Base-by-base conservation (phyloP, 30 jellyfish, hydroid and myxozoan species). In the Nemopilema nomurai region DNA sequence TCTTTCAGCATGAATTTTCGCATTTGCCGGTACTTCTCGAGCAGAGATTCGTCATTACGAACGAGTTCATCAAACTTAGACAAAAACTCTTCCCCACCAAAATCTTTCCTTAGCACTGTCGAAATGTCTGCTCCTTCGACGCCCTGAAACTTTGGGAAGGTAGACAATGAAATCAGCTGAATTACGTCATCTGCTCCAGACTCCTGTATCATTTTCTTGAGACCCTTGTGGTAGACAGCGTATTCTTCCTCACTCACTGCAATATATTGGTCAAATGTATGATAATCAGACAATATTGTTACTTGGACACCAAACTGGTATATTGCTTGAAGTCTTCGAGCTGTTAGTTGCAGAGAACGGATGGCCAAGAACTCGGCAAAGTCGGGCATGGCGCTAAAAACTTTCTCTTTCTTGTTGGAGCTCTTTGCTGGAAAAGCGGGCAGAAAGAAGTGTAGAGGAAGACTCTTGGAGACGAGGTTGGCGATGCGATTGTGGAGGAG, bases 341-440 rank as follows among this genome's bases (percentile, higher is more conserved):
- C 85, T 8, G 93, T 84, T 1, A 68, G 32, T 1, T 72, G 28
- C 63, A 84, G 82, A 0, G 63, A 4, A 1, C 83, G 77, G n/a
- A 84, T 33, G 28, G 88, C 93, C 1, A 84, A 76, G 67, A 31
- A 63, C 51, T 84, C 93, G 1, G 87, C 65, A 25, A 84, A 73
- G 70, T 84, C 93, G 0, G 88, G 70, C 25, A 33, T n/a, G 9
- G 18, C 78, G 4, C 93, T 87, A 20, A 84, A 63, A 17, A 84
- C 93, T 69, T 84, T 84, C 28, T 57, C 71, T 17, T 30, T 25
- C 1, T 62, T 62, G 69, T 84, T 84, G 28, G 93, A 24, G 67
- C 93, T 84, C 64, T 84, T 84, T 1, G 24, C 50, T 0, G 93
- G 93, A 69, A 84, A 84, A 23, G 77, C 93, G 32, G 93, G 93